These are phyloP conservation scores for Hylaeus anthracinus DNA, from an alignment of 1,140 invertebrate genomes.

Conservation along the genomic window DNA sequence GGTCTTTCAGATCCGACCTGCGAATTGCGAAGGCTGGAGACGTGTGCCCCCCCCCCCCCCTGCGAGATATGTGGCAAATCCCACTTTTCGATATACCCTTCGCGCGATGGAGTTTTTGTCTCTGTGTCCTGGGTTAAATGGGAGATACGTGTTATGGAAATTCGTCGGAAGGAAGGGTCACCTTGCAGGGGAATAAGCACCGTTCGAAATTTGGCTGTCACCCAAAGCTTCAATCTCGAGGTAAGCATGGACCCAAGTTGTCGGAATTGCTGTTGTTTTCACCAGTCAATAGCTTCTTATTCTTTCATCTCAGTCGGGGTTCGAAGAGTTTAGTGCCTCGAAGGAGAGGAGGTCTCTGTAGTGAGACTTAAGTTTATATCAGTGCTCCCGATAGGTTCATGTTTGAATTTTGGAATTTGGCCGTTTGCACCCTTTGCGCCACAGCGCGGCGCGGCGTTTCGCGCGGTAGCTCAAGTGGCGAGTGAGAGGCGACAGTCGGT, in stretches of 20 bases:
- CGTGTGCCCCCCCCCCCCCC: too few species aligned
- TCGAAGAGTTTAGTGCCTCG: too few species aligned
- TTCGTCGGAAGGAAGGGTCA: background rate
- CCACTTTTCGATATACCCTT: background rate
- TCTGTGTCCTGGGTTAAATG: background rate
- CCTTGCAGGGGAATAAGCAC: background rate
- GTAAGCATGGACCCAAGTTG: background rate
- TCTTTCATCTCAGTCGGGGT: too few species aligned
- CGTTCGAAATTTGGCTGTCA: background rate
- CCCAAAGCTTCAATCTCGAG: background rate
- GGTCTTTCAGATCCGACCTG: background rate
- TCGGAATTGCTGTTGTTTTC: background rate
- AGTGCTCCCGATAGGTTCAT: too few species aligned
- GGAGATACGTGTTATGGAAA: conserved; percentile 21
- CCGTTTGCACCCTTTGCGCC: too few species aligned
- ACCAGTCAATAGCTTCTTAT: too few species aligned
- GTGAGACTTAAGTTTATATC: too few species aligned
- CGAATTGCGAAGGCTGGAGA: background rate
- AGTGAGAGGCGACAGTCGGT: too few species aligned
- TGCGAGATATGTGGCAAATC: background rate
- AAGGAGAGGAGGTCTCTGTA: too few species aligned
- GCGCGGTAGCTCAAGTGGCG: too few species aligned
- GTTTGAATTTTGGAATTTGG: too few species aligned
- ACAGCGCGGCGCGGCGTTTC: too few species aligned
- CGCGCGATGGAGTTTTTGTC: conserved; percentile 24